Evolutionary conservation across 2,113 vertebrate genomes (phyloP), one percentile per base, ranked within the genome.

Genomic region (Urocynchramus pylzowi): DNA sequence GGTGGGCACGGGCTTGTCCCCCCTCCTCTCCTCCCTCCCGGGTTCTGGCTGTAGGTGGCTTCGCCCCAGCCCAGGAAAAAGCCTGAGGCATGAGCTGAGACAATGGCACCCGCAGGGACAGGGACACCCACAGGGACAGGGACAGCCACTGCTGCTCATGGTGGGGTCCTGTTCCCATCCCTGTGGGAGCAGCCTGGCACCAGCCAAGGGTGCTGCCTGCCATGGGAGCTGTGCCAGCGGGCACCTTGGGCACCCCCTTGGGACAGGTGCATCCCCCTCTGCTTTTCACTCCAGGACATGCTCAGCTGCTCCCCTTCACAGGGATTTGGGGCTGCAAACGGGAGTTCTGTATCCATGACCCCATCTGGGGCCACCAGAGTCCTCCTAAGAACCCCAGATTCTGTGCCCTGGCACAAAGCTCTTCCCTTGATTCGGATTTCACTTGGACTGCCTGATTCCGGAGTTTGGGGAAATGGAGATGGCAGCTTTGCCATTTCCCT

Each of bases 111-210:
- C 14, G 0, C 3, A 16, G 77, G 83, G 64, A 87, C 93, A 41
- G 61, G 64, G 65, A 87, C 94, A 87, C 56, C 65, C 52, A 2
- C 78, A 78, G 82, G 87, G 61, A 89, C 91, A 89, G 87, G 59
- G 49, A 53, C 80, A 79, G 13, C 44, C 67, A 1, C 85, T 39
- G 64, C 78, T 85, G 78, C 52, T 68, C 69, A 1, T 13, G 60
- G 33, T 69, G 44, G 50, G n/a, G n/a, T 78, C 93, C 91, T 18
- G 42, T 61, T 53, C 71, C 14, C 9, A 0, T 2, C 31, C 30
- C 8, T 16, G 54, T 18, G 6, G 70, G 87, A 80, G 78, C 92
- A 88, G 50, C 82, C 67, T 81, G 93, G 86, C 89, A 81, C 89
- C 13, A 31, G 6, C 84, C 74, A 1, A 13, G 31, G 86, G 7